These are phyloP conservation scores for Drosophila aldrichi DNA, from an alignment of 2,888 invertebrate species.

Conservation along the genomic window DNA sequence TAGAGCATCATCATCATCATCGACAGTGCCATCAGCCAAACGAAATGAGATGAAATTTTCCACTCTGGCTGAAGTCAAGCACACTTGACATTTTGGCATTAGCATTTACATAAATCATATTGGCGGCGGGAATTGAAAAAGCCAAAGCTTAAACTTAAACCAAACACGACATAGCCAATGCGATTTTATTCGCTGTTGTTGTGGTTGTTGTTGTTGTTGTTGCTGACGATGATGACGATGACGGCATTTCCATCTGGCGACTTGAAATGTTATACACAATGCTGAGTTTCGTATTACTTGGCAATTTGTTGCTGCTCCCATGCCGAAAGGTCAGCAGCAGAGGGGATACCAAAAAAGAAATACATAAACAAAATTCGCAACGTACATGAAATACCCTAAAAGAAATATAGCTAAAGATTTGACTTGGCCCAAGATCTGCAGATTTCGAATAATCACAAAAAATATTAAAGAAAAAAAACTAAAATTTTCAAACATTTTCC, in stretches of 20 bases:
- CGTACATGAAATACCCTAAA: constrained; percentile 6
- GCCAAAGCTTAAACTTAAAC: constrained; percentile 34
- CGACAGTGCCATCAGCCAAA: constrained; percentile 37
- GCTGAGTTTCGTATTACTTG: constrained; percentile 46
- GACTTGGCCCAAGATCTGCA: background rate
- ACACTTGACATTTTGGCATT: constrained; percentile 76
- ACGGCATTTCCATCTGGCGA: constrained; percentile 48
- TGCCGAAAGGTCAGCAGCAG: constrained; percentile 69
- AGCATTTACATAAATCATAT: constrained; percentile 78
- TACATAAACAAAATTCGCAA: too few relatives aligned
- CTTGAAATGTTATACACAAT: constrained; percentile 48
- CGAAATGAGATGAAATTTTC: constrained; percentile 54
- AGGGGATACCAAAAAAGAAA: constrained; percentile 2
- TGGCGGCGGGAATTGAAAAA: constrained; percentile 55
- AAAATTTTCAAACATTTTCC: too few relatives aligned
- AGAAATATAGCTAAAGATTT: background rate
- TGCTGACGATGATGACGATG: constrained; percentile 44
- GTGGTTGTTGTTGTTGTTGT: constrained; percentile 2
- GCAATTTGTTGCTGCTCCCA: constrained; percentile 55
- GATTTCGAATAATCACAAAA: background rate
- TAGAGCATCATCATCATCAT: constrained; percentile 17
- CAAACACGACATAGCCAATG: constrained; percentile 44
- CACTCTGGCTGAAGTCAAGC: constrained; percentile 27
- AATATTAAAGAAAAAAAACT: too few relatives aligned
- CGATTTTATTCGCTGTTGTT: constrained; percentile 17